Evolutionary conservation across 35 echinoderm and acorn worm genomes (phyloP).

Genomic region (Diadema setosum): DNA sequence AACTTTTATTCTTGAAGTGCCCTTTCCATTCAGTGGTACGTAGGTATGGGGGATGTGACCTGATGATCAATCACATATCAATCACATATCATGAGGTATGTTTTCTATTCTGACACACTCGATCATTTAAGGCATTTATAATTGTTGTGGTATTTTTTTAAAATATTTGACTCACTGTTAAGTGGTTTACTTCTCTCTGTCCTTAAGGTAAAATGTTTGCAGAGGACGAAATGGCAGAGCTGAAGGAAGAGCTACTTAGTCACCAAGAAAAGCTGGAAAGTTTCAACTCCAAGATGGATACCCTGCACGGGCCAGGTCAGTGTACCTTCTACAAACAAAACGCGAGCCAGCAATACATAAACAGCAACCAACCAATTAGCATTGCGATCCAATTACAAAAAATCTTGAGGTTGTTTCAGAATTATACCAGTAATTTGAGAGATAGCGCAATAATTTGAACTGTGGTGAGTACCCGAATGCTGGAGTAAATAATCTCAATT

Average conservation of each 20-base stretch:
- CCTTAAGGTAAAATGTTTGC: not conserved
- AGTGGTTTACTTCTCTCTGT: not conserved
- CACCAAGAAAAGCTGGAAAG: constrained; percentile 22
- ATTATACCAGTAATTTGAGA: not conserved
- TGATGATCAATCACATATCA: not conserved
- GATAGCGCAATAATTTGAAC: not conserved
- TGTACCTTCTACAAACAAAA: not conserved
- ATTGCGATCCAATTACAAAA: not conserved
- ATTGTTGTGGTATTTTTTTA: not conserved
- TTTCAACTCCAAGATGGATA: not conserved
- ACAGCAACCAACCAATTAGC: not conserved
- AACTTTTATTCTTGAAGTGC: no score
- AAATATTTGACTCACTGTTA: not conserved
- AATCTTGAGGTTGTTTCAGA: not conserved
- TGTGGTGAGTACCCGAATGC: not conserved
- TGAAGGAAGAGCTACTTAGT: constrained; percentile 11
- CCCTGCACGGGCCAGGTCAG: not conserved
- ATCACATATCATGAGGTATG: not conserved
- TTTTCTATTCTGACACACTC: not conserved
- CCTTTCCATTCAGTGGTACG: no score
- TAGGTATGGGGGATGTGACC: not conserved
- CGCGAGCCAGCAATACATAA: not conserved
- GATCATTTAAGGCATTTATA: not conserved
- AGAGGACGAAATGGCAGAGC: constrained; percentile 5
- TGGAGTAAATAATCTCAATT: not conserved